These are phyloP conservation scores for Tilapia sparmanii DNA, from an alignment of 2,113 vertebrate genomes.

Conservation along the genomic window DNA sequence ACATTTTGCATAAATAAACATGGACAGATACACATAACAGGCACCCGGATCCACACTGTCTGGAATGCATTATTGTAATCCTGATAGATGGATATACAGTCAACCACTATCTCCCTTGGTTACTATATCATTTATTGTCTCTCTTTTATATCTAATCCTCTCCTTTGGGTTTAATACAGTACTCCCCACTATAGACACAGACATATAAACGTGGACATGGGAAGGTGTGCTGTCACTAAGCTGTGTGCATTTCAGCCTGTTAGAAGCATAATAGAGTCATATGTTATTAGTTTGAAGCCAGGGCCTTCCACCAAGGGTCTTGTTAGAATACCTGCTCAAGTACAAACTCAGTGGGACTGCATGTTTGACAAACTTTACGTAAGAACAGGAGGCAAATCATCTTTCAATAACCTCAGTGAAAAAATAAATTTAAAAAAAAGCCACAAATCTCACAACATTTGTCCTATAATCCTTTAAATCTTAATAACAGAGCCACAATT, in stretches of 20 bases:
- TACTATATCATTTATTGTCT: slow-evolving; percentile 11
- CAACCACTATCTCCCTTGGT: not conserved
- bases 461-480: not conserved
- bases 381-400: not conserved
- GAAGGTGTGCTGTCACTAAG: not conserved
- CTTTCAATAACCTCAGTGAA: not conserved
- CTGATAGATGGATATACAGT: slow-evolving; percentile 45
- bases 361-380: not conserved
- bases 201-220: not conserved
- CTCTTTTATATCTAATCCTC: not conserved
- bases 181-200: not conserved
- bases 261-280: not conserved
- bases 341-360: not conserved
- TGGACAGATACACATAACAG: not conserved
- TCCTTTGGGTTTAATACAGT: not conserved
- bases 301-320: not conserved
- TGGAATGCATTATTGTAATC: slow-evolving; percentile 45
- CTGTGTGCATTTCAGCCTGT: not conserved
- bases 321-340: not conserved
- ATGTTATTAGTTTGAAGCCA: not conserved
- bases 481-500: not conserved
- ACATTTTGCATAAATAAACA: slow-evolving; percentile 1
- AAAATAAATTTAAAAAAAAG: not conserved
- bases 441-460: not conserved
- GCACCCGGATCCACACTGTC: not conserved